Base-by-base conservation (phyloP, 2,888 invertebrate genomes). In the Scelioninae gen. 2 region DNA sequence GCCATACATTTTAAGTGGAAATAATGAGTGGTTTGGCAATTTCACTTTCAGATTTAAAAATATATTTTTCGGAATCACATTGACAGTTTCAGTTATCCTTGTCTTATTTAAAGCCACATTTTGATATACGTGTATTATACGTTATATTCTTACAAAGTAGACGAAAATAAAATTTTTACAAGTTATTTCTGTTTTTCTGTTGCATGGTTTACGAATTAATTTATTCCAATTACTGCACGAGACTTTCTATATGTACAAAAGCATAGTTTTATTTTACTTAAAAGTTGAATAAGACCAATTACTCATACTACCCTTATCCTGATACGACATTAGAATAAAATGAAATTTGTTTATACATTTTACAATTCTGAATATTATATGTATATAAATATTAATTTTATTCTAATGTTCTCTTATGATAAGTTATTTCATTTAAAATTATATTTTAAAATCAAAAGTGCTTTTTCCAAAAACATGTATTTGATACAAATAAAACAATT, bases 61-160 rank as follows among this genome's bases (percentile, higher is more conserved):
- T 28, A 25, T 35, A 37, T 37, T 22, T 57, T 57, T 57, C 10
- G 31, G 46, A 46, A 58, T 58, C 58, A 58, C 35, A 11, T 10
- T 58, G 9, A 22, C 35, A 39, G 39, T 35, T 58, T n/a, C n/a
- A 35, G 9, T 55, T 58, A 16, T 16, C 16, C n/a, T n/a, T n/a
- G n/a, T 7, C 16, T 39, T 39, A 39, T 39, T 39, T 11, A 6
- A 35, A n/a, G 11, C 13, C 13, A 35, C n/a, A 35, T 11, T 35
- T 4, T 41, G 25, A 55, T 41, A 55, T 55, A 35, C 9, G 41
- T 52, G 13, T 39, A 7, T 15, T 41, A 35, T 7, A 18, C 22
- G 2, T 22, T 25, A n/a, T 28, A 18, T 28, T 41, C 28, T 37
- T 55, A 55, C 41, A 41, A 55, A 55, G 31, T 55, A 41, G 19